Evolutionary conservation across 1,140 invertebrate species (phyloP).

Genomic region (Drosophila ohnishii): DNA sequence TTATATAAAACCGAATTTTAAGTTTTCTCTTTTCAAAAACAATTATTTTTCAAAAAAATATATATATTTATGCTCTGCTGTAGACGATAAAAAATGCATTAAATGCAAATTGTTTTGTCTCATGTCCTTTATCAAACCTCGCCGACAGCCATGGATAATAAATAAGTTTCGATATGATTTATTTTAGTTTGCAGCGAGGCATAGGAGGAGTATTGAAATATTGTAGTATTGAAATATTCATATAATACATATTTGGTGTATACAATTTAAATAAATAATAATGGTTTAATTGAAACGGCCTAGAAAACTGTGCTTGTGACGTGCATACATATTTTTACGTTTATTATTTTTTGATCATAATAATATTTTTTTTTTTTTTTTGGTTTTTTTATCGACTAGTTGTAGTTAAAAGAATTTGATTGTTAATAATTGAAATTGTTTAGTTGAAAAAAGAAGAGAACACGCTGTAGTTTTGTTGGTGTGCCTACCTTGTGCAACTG

Average conservation of each 20-base stretch:
- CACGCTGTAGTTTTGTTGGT: constrained; percentile 79
- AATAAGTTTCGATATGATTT: constrained; percentile 46
- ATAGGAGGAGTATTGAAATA: constrained; percentile 47
- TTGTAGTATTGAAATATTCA: constrained; percentile 56
- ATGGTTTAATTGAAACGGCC: constrained; percentile 72
- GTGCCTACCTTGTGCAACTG: constrained; percentile 83
- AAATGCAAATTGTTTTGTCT: constrained; percentile 31
- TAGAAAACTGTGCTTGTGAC: constrained; percentile 79
- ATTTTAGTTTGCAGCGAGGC: constrained; percentile 49
- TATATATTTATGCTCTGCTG: neutral
- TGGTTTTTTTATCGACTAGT: constrained; percentile 25
- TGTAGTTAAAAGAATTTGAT: constrained; percentile 45
- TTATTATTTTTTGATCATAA: constrained; percentile 44
- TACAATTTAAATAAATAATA: constrained; percentile 71
- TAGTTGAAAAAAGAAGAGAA: constrained; percentile 67
- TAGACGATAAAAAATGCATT: constrained; percentile 14
- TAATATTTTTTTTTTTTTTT: constrained; percentile 21
- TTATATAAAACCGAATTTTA: neutral
- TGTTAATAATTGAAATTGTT: constrained; percentile 75
- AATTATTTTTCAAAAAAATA: neutral
- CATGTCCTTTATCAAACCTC: constrained; percentile 44
- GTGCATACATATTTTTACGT: constrained; percentile 73
- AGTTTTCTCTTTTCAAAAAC: neutral
- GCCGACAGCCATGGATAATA: constrained; percentile 49
- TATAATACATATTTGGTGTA: constrained; percentile 66